Base-by-base conservation (phyloP, 2,113 vertebrate genomes). In the Eptesicus fuscus region DNA sequence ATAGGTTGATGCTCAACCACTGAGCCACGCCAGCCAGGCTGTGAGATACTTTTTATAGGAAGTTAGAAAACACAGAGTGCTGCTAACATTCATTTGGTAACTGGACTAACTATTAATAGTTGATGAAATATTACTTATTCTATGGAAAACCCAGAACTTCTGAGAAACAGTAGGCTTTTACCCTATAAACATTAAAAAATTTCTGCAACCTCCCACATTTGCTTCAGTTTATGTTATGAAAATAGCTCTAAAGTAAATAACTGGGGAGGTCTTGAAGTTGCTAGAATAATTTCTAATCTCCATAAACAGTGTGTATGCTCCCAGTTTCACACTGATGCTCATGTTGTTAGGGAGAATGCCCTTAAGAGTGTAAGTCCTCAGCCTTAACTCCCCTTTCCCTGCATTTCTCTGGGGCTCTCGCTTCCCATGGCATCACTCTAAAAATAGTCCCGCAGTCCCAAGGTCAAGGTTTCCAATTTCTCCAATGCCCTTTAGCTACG, bases 121-220 rank as follows among this genome's bases (percentile, higher is more conserved):
- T 78, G 53, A 51, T 47, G 71, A 96, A 94, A 56, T 91, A 63
- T 37, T 77, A 9, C 86, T 95, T 65, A 94, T 71, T 90, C 74
- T 61, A 67, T 37, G 82, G 47, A 56, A 76, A 32, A 49, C 30
- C 40, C 44, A 74, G 51, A 93, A 88, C 42, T 93, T 80, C 44
- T 1, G 42, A 65, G 63, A 76, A 86, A 88, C 53, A 49, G 42
- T 53, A 77, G 84, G 9, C 44, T 47, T 47, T 71, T 84, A 69
- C 37, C 79, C 56, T 73, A 13, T 49, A 90, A 63, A 71, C 67
- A 70, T 79, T 74, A 37, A 32, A 32, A 56, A 37, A 22, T 32
- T 23, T 73, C 88, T 83, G 35, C 28, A 83, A 6, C 56, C 7
- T 93, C 30, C 77, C 83, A 61, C 56, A 20, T 93, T 76, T 90